These are phyloP conservation scores for Megastigmus dorsalis DNA, from an alignment of 2,888 invertebrate genomes.

Conservation along the genomic window DNA sequence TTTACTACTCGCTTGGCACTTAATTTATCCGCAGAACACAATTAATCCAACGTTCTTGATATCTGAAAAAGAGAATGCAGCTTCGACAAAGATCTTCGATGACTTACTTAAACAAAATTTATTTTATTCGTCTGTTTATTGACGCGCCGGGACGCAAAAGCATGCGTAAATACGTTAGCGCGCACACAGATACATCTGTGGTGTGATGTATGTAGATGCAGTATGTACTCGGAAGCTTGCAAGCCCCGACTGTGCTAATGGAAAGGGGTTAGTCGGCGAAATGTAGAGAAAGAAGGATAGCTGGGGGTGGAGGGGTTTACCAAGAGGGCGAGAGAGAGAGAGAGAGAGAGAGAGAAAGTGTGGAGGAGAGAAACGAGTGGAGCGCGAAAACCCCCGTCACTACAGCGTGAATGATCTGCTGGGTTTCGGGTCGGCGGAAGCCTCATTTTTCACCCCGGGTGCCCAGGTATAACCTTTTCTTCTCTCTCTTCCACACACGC, in stretches of 20 bases:
- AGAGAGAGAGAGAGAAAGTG: slow-evolving; percentile 4
- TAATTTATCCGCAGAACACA: too few species aligned
- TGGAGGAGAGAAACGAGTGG: slow-evolving; percentile 9
- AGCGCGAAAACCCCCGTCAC: slow-evolving; percentile 47
- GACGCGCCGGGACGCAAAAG: too few species aligned
- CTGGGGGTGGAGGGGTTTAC: not conserved
- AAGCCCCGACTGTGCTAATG: slow-evolving; percentile 18
- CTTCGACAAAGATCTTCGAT: too few species aligned
- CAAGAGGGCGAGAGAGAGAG: not conserved
- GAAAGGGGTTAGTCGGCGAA: slow-evolving; percentile 39
- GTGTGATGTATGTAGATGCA: not conserved
- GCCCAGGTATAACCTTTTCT: slow-evolving; percentile 6
- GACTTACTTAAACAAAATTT: not conserved
- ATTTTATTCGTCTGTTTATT: not conserved
- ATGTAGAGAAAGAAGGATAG: slow-evolving; percentile 15
- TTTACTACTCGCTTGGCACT: too few species aligned
- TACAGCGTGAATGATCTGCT: slow-evolving; percentile 57
- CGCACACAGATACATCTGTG: not conserved
- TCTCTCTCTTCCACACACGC: too few species aligned
- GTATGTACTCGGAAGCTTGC: not conserved
- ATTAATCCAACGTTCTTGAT: too few species aligned
- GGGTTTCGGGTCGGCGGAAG: slow-evolving; percentile 56
- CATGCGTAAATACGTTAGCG: not conserved
- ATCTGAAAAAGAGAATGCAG: too few species aligned
- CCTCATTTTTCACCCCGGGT: slow-evolving; percentile 62